A percentile compares a stretch with the other conserved stretches of the same genome.
phyloP scores from a whole-genome alignment of 2,797 vertebrate genomes.

The Tolypeutes matacus region DNA sequence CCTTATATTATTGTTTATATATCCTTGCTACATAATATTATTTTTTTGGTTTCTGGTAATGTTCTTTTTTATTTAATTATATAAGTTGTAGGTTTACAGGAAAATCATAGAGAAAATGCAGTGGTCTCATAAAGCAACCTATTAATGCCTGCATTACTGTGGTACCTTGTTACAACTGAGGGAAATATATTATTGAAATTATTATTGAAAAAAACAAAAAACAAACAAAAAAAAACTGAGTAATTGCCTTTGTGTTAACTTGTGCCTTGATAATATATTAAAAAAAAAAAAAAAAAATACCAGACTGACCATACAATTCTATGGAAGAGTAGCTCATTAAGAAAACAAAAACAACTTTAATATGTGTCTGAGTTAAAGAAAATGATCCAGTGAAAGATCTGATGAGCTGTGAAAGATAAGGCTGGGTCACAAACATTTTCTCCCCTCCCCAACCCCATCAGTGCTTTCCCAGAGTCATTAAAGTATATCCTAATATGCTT shows the following conservation, averaged over 20 bases:
- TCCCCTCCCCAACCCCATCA: neutral
- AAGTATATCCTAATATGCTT: neutral
- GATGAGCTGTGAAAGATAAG: constrained; percentile 38
- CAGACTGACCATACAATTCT: neutral
- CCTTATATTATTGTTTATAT: too few species aligned
- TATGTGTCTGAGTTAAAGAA: constrained; percentile 42
- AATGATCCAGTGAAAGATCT: constrained; percentile 28
- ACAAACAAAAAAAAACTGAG: too few species aligned
- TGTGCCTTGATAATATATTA: constrained; percentile 49
- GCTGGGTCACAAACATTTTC: neutral
- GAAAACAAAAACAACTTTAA: constrained; percentile 38
- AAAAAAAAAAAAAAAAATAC: neutral
- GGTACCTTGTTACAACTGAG: too few species aligned
- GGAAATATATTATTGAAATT: too few species aligned
- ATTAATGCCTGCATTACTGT: too few species aligned
- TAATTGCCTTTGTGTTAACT: constrained; percentile 47
- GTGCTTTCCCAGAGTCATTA: neutral
- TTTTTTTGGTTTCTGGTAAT: too few species aligned
- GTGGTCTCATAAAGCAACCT: too few species aligned
- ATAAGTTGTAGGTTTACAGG: too few species aligned
- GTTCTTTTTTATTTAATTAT: too few species aligned
- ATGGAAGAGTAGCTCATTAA: constrained; percentile 40
- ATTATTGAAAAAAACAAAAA: too few species aligned
- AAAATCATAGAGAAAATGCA: too few species aligned
- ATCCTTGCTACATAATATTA: too few species aligned